Evolutionary conservation across 2,888 invertebrate species (phyloP), one percentile per base, ranked within the genome.

Genomic region (Nasonia oneida): DNA sequence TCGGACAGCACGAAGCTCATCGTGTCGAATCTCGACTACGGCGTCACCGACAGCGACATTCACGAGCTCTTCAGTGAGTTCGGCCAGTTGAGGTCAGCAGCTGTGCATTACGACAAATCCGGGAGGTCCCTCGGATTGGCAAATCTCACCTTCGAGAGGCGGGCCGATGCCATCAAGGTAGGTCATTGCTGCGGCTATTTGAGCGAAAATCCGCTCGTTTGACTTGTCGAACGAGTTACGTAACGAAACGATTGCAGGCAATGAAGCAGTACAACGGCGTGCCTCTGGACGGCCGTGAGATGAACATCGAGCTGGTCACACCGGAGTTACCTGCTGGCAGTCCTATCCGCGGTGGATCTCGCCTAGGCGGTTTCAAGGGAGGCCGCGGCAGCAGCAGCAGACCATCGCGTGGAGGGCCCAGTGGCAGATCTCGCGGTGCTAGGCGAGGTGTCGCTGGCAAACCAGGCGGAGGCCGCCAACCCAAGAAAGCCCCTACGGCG

Each of bases 211-310:
- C 2, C 1, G 1, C 10, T 12, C 12, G 2, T 10, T 12, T 12
- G 2, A 12, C 8, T 12, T 1, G 12, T 47, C 10, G 47, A 1
- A 47, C 47, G 12, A 57, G n/a, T 18, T 0, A n/a, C 15, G 3
- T 18, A 57, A 57, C 3, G 6, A n/a, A 57, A n/a, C 6, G 4
- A 18, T 23, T 70, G 6, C 74, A 87, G 85, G 98, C 99, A 12
- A 97, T 99, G 96, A 98, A 98, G 94, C 98, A 99, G 93, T 99
- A 99, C 93, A 98, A 99, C 94, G 98, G 98, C 89, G 98, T 99
- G 67, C 99, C 99, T 37, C 94, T 99, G 84, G 99, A 99, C 95
- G 99, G 99, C 77, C 95, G 98, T 86, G 97, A 98, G 75, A 99
- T 99, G 99, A 98, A 97, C 90, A 98, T 99, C 89, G 97, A 98